Conservation (phyloP, 2,113 vertebrate species). For the Triplophysa dalaica region DNA sequence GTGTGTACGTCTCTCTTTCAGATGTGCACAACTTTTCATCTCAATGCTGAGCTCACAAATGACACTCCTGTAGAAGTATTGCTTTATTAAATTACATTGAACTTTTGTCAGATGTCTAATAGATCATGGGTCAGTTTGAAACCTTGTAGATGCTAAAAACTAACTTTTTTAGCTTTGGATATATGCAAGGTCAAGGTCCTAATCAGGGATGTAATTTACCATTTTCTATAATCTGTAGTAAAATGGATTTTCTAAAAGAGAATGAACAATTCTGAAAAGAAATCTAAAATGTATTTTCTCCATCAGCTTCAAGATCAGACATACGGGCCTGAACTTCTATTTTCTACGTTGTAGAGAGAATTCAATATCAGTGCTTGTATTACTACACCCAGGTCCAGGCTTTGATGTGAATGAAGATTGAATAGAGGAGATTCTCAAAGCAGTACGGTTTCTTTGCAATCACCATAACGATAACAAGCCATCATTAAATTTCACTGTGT, state of each 20-base stretch:
- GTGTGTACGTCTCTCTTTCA: too few species aligned
- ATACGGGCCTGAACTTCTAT: slow-evolving; percentile 46
- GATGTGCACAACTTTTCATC: slow-evolving; percentile 33
- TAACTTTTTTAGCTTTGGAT: background rate
- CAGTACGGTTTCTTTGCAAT: slow-evolving; percentile 8
- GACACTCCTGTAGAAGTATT: slow-evolving; percentile 30
- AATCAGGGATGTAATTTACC: slow-evolving; percentile 38
- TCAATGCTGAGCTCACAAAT: slow-evolving; percentile 44
- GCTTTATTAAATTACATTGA: slow-evolving; percentile 33
- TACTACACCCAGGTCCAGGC: background rate
- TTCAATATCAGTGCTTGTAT: slow-evolving; percentile 45
- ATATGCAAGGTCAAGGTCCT: background rate
- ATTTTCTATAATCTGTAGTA: slow-evolving; percentile 22
- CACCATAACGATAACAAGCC: slow-evolving; percentile 16
- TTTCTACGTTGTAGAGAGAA: slow-evolving; percentile 43
- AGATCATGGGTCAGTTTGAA: slow-evolving; percentile 18
- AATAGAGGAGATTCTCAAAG: slow-evolving; percentile 12
- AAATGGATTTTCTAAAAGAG: too few species aligned
- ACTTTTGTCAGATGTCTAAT: background rate
- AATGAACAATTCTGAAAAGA: too few species aligned
- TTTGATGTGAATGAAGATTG: slow-evolving; percentile 8
- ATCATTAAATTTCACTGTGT: slow-evolving; percentile 9
- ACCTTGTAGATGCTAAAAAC: background rate
- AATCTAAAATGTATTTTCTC: background rate
- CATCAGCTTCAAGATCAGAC: slow-evolving; percentile 34